Evolutionary conservation across 2,888 invertebrate genomes (phyloP), one percentile per base, ranked within the genome.

Genomic region (Macrostomum cliftonense): DNA sequence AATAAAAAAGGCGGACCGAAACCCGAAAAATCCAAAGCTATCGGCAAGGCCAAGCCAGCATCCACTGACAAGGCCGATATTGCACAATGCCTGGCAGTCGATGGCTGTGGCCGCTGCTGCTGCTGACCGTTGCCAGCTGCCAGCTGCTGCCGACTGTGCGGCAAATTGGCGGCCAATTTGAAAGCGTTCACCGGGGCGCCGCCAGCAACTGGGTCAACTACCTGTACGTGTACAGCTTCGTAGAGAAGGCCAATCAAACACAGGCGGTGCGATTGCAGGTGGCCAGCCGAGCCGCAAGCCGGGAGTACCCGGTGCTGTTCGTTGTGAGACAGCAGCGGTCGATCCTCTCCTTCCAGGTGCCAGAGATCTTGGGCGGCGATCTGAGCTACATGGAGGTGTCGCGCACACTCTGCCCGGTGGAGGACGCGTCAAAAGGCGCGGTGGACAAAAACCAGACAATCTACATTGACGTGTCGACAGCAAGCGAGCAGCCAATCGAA

Each of bases 311-410:
- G 0, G 67, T 83, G 5, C 75, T 83, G 56, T 76, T 83, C 49
- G 82, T 82, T 0, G 79, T 81, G 0, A 70, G 79, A 40, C 81
- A 84, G 63, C 79, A 79, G 56, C 77, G 77, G 62, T 79, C 79
- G 44, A 79, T 83, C 1, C 71, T 81, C 50, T 82, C 83, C 0
- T 84, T 83, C 83, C 79, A 81, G 61, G 71, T 84, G 11, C 84
- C 83, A 0, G 72, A 80, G 58, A 58, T 76, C 44, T 75, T 81
- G 0, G 75, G 74, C 49, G 58, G 62, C 49, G 55, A 40, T 17
- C 40, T 2, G 9, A 2, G 19, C n/a, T 64, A 60, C 52, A 43
- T 43, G 13, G 53, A 54, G 43, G 63, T 65, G 2, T 61, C 62
- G 42, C 58, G 68, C 14, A 70, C 67, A 0, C 54, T 70, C 17